phyloP scores from a whole-genome alignment of 2,113 vertebrate species.

The Pleuronectes platessa region DNA sequence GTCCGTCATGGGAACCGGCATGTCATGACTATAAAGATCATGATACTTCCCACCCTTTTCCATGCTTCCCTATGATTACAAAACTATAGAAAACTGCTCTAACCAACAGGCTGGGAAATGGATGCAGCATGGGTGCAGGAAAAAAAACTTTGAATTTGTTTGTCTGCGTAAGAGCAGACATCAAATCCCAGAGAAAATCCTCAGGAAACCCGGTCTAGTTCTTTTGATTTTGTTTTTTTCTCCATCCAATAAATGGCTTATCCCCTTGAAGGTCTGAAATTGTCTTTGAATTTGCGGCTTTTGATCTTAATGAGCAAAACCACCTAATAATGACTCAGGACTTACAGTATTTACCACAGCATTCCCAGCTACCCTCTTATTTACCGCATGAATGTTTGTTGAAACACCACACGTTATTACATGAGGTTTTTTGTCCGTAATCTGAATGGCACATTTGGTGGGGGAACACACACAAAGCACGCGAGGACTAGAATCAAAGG shows the following conservation, averaged over 20 bases:
- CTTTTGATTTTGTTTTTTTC: slow-evolving; percentile 52
- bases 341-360: slow-evolving; percentile 67
- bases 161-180: slow-evolving; percentile 51
- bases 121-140: slow-evolving; percentile 21
- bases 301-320: slow-evolving; percentile 81
- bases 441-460: slow-evolving; percentile 63
- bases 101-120: slow-evolving; percentile 41
- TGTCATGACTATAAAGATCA: slow-evolving; percentile 30
- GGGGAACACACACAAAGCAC: slow-evolving; percentile 67
- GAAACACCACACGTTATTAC: slow-evolving; percentile 68
- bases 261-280: slow-evolving; percentile 52
- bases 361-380: slow-evolving; percentile 66
- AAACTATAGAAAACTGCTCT: slow-evolving; percentile 38
- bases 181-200: slow-evolving; percentile 60
- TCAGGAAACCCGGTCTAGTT: slow-evolving; percentile 42
- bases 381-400: slow-evolving; percentile 71
- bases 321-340: slow-evolving; percentile 77
- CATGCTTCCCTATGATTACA: slow-evolving; percentile 50
- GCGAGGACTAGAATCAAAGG: slow-evolving; percentile 58
- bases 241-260: slow-evolving; percentile 37
- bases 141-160: slow-evolving; percentile 43
- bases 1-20: slow-evolving; percentile 36
- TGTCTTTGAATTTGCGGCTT: slow-evolving; percentile 70
- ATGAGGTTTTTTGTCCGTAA: slow-evolving; percentile 65
- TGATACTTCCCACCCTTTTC: slow-evolving; percentile 36